Evolutionary conservation across 2,888 invertebrate genomes (phyloP), one percentile per base, ranked within the genome.

Genomic region (Drosophila lutescens): DNA sequence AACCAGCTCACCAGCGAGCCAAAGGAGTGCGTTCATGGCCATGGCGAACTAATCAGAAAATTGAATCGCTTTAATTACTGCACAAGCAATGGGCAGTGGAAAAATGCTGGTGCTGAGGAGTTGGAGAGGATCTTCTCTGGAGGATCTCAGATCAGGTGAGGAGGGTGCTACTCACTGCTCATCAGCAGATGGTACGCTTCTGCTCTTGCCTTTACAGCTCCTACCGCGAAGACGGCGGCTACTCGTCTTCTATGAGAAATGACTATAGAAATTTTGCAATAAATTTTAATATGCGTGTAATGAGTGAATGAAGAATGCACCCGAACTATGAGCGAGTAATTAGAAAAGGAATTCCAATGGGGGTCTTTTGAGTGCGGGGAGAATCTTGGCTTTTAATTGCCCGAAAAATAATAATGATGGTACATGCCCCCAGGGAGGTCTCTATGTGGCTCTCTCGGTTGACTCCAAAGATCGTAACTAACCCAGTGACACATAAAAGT

Each of bases 41-140:
- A 87, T 78, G 86, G 88, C 90, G 84, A 89, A 88, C 90, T 90
- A 91, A 91, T 91, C 91, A 90, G 90, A 91, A 90, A 91, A 91
- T 90, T 90, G 89, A 90, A 91, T 91, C 91, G 91, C 90, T 90
- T 91, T 91, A 91, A 91, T 91, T 91, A 91, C 90, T 89, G 88
- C 86, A 79, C 91, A 91, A 86, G 91, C 90, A 90, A 89, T 87
- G 83, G 79, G 76, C 78, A 83, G 58, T 32, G 57, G 34, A 30
- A 46, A 20, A 50, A 56, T 46, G 32, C 26, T 36, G 70, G 43
- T 47, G 43, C 34, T 2, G 34, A 13, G 26, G 26, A 34, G 34
- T 17, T 32, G 66, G 40, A 43, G 43, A 50, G 43, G 43, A 40
- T 54, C 36, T 26, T 6, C 23, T 23, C 23, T 26, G 26, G 26